Evolutionary conservation across 2,888 invertebrate species (phyloP), one percentile per base, ranked within the genome.

Genomic region (Charanyca ferruginea): DNA sequence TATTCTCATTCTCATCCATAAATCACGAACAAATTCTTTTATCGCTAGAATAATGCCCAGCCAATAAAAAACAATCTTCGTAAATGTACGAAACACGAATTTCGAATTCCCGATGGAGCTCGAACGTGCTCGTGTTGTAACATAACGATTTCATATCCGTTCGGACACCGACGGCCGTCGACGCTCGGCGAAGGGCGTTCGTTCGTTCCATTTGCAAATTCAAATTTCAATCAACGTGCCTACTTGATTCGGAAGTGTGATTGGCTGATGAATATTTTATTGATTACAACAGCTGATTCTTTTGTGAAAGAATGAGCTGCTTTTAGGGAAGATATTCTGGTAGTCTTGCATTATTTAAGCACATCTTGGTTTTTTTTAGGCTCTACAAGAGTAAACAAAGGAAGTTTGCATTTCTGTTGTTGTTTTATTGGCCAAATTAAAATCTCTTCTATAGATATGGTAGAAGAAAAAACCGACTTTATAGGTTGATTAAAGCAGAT

Each of bases 121-220:
- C 62, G 62, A 54, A 48, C 57, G 60, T 35, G 62, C 32, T 66
- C 51, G 73, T 75, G 77, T 75, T 62, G 74, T 66, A 71, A 72
- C 35, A 53, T 70, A 75, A 69, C 68, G 79, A 80, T 81, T 81
- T 80, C 74, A 81, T 72, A 81, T 79, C 74, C 79, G 79, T 53
- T 75, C 71, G 64, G 76, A 66, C 59, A 58, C 16, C 45, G 52
- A 57, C 67, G 42, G 48, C 53, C 62, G 51, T 42, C 54, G 51
- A 60, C 65, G 35, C 44, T 70, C 60, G 51, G 25, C 58, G 75
- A 67, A 66, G 78, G 72, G 58, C 72, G 48, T 53, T 45, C 62
- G 59, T 51, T 48, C 66, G 49, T 66, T 66, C 63, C 71, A 73
- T 77, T 73, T 79, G 73, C 35, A 76, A 81, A 80, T 81, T 81